Evolutionary conservation across 2,888 invertebrate species (phyloP).

Genomic region (Branchellion lobata): DNA sequence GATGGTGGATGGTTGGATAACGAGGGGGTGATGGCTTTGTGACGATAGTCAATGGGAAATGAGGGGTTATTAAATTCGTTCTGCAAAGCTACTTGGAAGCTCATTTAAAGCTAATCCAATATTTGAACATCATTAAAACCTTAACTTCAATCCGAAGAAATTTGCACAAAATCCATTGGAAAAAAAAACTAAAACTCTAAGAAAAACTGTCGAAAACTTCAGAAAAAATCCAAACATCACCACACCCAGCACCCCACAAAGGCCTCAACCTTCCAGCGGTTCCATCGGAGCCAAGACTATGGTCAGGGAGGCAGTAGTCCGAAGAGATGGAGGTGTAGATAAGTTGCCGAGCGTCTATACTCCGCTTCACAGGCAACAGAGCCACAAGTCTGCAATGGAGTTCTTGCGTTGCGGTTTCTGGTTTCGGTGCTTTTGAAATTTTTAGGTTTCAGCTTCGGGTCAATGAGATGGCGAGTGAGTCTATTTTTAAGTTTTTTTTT

Average conservation of each 20-base stretch:
- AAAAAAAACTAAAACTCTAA: no score
- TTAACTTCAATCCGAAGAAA: no score
- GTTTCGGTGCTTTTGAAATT: neutral
- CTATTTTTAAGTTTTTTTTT: neutral
- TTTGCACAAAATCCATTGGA: no score
- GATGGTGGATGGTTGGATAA: no score
- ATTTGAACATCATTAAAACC: no score
- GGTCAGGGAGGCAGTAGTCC: slow-evolving; percentile 78
- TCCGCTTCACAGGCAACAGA: slow-evolving; percentile 58
- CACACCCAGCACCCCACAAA: neutral
- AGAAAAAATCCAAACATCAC: neutral
- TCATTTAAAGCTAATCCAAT: no score
- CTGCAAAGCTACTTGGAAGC: no score
- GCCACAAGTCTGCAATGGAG: slow-evolving; percentile 57
- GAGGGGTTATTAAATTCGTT: no score
- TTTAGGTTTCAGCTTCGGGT: neutral
- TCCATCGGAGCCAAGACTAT: slow-evolving; percentile 74
- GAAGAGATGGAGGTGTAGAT: slow-evolving; percentile 78
- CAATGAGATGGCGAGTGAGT: neutral
- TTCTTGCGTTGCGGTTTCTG: neutral
- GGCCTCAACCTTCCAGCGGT: slow-evolving; percentile 77
- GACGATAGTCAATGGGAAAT: no score
- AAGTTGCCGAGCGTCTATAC: slow-evolving; percentile 68
- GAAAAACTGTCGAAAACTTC: neutral
- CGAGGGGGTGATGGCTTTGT: no score